A percentile compares a stretch with the other conserved stretches of the same genome.
phyloP scores from a whole-genome alignment of 2,113 vertebrate genomes.

The Anthoscopus minutus region DNA sequence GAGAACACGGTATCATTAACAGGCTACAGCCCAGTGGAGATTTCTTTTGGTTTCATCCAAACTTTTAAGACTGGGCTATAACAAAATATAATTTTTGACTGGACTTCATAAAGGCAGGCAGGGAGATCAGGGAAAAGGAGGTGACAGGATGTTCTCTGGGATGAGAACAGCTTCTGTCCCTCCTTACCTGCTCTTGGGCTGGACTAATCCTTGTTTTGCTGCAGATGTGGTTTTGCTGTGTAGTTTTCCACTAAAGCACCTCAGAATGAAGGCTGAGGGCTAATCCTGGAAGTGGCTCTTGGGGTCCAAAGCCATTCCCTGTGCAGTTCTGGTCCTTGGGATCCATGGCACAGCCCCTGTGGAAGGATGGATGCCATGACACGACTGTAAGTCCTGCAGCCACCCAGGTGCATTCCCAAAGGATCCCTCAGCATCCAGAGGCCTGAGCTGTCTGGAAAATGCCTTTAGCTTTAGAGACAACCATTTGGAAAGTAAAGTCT shows the following conservation, averaged over 20 bases:
- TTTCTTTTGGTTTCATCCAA: constrained; percentile 60
- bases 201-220: neutral
- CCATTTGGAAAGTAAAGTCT: neutral
- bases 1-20: constrained; percentile 70
- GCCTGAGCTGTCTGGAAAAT: neutral
- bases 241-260: neutral
- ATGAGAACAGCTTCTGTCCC: neutral
- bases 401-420: neutral
- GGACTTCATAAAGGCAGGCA: neutral
- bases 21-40: constrained; percentile 26
- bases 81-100: constrained; percentile 5
- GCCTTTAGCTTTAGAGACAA: neutral
- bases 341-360: accelerated
- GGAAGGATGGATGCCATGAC: neutral
- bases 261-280: neutral
- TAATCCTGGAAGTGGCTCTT: neutral
- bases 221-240: neutral
- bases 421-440: neutral
- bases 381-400: neutral
- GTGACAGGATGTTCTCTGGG: neutral
- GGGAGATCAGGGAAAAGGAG: neutral
- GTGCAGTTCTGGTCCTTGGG: neutral
- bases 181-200: neutral
- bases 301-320: neutral
- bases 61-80: neutral